Percentiles rank a stretch among this genome's conserved stretches.
phyloP scores from a whole-genome alignment of 2,797 vertebrate genomes.

The Decapterus maruadsi region DNA sequence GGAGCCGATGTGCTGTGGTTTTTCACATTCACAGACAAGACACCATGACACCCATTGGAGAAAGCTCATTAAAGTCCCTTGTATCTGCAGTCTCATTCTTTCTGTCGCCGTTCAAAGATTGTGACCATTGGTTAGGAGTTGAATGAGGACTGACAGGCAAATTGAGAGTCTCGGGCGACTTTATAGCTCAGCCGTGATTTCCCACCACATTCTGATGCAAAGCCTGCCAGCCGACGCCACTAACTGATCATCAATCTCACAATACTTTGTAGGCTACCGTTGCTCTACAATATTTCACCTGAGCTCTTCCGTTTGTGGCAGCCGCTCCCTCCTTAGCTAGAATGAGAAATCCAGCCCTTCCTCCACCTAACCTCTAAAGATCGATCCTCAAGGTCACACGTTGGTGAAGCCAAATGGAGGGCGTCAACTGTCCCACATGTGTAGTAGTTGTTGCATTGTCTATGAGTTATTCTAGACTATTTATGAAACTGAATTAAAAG shows the following conservation, averaged over 20 bases:
- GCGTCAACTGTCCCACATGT: conserved; percentile 16
- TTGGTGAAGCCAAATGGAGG: neutral
- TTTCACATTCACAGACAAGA: conserved; percentile 32
- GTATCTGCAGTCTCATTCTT: conserved; percentile 33
- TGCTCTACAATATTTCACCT: conserved; percentile 30
- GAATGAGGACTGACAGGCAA: conserved; percentile 41
- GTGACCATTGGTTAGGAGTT: conserved; percentile 27
- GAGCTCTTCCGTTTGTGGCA: conserved; percentile 26
- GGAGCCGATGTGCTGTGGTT: conserved; percentile 10
- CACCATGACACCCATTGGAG: conserved; percentile 11
- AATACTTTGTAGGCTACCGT: conserved; percentile 11
- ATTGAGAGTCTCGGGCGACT: conserved; percentile 30
- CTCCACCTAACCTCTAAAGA: neutral
- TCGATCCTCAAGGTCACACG: neutral
- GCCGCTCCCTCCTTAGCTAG: conserved; percentile 18
- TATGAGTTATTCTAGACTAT: neutral
- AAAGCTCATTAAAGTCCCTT: conserved; percentile 39
- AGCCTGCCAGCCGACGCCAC: conserved; percentile 21
- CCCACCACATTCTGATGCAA: conserved; percentile 22
- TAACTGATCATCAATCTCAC: conserved; percentile 44
- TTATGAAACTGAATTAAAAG: neutral
- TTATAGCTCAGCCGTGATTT: conserved; percentile 23
- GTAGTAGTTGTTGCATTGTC: neutral
- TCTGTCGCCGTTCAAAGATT: conserved; percentile 27
- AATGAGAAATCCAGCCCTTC: neutral